These are phyloP conservation scores for Lithophane ornitopus DNA, from an alignment of 2,888 invertebrate species.

Conservation along the genomic window DNA sequence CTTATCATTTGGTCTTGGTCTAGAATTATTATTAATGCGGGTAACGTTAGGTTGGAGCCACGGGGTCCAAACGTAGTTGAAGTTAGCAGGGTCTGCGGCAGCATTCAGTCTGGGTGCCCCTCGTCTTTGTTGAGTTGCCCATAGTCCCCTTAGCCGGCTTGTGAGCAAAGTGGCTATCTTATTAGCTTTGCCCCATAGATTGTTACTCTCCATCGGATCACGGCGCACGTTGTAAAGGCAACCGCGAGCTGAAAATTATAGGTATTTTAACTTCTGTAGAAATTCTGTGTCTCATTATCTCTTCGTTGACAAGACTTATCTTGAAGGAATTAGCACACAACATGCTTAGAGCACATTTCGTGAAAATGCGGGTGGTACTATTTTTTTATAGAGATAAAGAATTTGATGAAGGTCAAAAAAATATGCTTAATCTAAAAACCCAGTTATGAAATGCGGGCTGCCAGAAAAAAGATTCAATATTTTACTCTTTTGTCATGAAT, in stretches of 20 bases:
- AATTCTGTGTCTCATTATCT: background rate
- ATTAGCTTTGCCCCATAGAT: constrained; percentile 90
- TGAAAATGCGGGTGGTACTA: constrained; percentile 8
- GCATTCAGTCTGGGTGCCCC: constrained; percentile 85
- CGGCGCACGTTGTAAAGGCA: constrained; percentile 94
- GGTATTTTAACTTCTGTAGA: background rate
- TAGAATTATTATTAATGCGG: constrained; percentile 26
- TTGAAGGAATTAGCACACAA: background rate
- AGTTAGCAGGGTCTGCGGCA: constrained; percentile 92
- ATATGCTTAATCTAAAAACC: constrained; percentile 2
- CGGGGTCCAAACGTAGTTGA: constrained; percentile 93
- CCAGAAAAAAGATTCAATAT: background rate
- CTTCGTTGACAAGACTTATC: background rate
- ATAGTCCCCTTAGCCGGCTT: constrained; percentile 83
- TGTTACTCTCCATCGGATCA: constrained; percentile 95
- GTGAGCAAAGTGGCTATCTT: constrained; percentile 85
- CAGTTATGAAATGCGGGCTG: constrained; percentile 21
- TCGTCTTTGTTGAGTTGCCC: constrained; percentile 87
- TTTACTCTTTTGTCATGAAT: background rate
- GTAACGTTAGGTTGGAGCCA: constrained; percentile 82
- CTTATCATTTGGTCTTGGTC: constrained; percentile 45
- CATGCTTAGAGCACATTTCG: background rate
- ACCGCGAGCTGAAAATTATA: constrained; percentile 89
- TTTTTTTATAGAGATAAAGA: background rate
- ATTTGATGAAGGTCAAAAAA: background rate